Percentiles rank a stretch among this genome's conserved stretches.
These are phyloP conservation scores for Spisula solida DNA, from an alignment of 2,888 invertebrate genomes.

Conservation along the genomic window DNA sequence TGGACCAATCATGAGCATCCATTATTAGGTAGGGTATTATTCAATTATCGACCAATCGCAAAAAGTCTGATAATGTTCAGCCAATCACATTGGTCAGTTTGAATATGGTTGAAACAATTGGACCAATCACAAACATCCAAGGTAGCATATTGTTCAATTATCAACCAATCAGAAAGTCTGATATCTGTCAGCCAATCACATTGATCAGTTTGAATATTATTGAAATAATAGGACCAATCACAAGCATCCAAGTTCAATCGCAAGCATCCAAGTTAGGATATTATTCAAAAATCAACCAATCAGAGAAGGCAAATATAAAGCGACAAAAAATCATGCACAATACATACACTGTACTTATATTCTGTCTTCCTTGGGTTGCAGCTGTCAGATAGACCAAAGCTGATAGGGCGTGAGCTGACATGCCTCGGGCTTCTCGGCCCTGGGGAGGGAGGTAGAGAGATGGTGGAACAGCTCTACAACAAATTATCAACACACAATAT, in stretches of 20 bases:
- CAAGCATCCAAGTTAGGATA: not conserved
- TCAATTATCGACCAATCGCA: not conserved
- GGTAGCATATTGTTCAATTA: too few species aligned
- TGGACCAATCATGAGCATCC: too few species aligned
- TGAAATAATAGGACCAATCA: too few species aligned
- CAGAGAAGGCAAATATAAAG: slow-evolving; percentile 20
- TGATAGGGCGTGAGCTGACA: slow-evolving; percentile 59
- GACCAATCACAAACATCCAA: too few species aligned
- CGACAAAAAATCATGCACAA: slow-evolving; percentile 19
- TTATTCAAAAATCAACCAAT: not conserved
- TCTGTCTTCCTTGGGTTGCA: slow-evolving; percentile 60
- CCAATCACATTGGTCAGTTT: too few species aligned
- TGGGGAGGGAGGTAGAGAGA: slow-evolving; percentile 65
- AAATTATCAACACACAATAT: slow-evolving; percentile 46
- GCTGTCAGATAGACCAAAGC: slow-evolving; percentile 61
- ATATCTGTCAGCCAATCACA: not conserved
- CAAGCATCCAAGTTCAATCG: not conserved
- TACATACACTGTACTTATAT: slow-evolving; percentile 72
- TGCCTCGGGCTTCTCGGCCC: slow-evolving; percentile 69
- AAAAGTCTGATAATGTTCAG: not conserved
- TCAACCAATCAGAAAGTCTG: not conserved
- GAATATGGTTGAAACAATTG: too few species aligned
- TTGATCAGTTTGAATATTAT: too few species aligned
- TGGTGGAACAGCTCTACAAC: slow-evolving; percentile 50
- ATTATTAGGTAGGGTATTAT: not conserved